Conservation (phyloP, 1,140 invertebrate species). For the Frieseomelitta varia region DNA sequence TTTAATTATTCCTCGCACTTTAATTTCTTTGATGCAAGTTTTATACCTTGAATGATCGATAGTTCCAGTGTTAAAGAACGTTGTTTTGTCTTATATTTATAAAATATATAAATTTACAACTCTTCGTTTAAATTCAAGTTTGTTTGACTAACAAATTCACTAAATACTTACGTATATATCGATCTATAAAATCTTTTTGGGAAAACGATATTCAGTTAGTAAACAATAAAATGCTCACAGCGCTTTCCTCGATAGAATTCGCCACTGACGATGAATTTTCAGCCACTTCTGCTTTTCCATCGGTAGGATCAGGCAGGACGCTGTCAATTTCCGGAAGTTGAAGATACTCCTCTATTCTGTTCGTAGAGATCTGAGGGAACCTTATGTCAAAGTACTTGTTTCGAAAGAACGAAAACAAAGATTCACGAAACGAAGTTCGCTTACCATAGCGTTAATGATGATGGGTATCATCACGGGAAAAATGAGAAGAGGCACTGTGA, state of each 20-base stretch:
- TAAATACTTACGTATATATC: too few species aligned
- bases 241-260: constrained; percentile 44
- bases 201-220: too few species aligned
- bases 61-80: too few species aligned
- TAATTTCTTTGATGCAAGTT: too few species aligned
- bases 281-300: constrained; percentile 24
- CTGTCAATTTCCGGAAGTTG: constrained; percentile 86
- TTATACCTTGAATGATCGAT: too few species aligned
- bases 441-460: constrained; percentile 88
- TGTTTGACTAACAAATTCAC: too few species aligned
- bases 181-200: too few species aligned
- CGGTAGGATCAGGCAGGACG: constrained; percentile 78
- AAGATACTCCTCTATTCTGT: constrained; percentile 86
- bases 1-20: too few species aligned
- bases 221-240: constrained; percentile 39
- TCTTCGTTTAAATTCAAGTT: too few species aligned
- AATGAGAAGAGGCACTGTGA: constrained; percentile 90
- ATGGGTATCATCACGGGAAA: constrained; percentile 91
- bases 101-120: too few species aligned
- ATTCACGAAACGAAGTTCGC: constrained; percentile 47
- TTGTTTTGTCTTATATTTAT: too few species aligned
- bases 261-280: constrained; percentile 12
- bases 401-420: neutral
- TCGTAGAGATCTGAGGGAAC: constrained; percentile 85
- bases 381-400: constrained; percentile 14